Conservation (phyloP, 2,797 vertebrate genomes). For the Tenualosa thibaudeaui region DNA sequence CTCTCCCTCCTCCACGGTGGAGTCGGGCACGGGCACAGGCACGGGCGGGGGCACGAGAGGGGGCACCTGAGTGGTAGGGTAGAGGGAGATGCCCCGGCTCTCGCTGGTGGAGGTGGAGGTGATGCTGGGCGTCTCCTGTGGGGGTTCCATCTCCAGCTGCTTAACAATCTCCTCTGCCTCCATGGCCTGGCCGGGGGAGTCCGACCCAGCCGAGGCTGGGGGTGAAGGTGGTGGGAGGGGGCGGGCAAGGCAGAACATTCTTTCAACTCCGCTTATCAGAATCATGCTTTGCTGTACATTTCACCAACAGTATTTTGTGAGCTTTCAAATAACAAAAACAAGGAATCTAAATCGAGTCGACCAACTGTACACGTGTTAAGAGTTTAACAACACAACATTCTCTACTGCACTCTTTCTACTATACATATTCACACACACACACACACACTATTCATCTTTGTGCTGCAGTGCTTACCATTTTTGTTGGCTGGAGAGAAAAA, state of each 20-base stretch:
- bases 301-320: too few relatives aligned
- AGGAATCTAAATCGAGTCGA: too few relatives aligned
- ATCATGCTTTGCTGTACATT: too few relatives aligned
- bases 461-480: slow-evolving; percentile 78
- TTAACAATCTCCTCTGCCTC: slow-evolving; percentile 97
- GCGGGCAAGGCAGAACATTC: slow-evolving; percentile 45
- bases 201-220: slow-evolving; percentile 86
- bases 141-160: slow-evolving; percentile 92
- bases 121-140: slow-evolving; percentile 86
- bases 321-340: too few relatives aligned
- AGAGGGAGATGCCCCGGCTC: slow-evolving; percentile 60
- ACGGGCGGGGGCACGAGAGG: slow-evolving; percentile 71
- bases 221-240: background rate
- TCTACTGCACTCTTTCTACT: too few relatives aligned
- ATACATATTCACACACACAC: background rate
- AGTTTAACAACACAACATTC: too few relatives aligned
- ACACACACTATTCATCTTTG: background rate
- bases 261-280: too few relatives aligned
- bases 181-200: slow-evolving; percentile 91
- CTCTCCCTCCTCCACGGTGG: slow-evolving; percentile 80
- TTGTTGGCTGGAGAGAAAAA: slow-evolving; percentile 98
- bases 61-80: slow-evolving; percentile 71
- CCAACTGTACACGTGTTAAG: too few relatives aligned
- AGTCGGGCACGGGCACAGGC: slow-evolving; percentile 76
- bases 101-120: slow-evolving; percentile 74